Evolutionary conservation across 2,888 invertebrate species (phyloP).

Genomic region (Chrysopilus asiliformis): DNA sequence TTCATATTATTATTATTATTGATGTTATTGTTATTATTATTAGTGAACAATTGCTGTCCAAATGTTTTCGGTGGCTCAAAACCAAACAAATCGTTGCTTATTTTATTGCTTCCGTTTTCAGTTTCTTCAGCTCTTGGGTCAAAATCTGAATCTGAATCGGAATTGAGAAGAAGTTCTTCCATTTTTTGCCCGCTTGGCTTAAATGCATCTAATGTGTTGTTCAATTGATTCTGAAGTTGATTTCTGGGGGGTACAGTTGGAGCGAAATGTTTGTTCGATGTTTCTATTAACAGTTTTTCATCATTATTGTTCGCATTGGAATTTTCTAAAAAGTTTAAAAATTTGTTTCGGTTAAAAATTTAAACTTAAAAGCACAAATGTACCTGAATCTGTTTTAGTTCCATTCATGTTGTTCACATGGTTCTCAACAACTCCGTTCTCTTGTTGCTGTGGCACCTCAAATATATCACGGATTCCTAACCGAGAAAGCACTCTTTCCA

Average conservation of each 20-base stretch:
- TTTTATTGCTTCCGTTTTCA: conserved; percentile 27
- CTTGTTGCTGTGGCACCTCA: conserved; percentile 37
- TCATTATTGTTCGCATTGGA: conserved; percentile 19
- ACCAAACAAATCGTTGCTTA: conserved; percentile 34
- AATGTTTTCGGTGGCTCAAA: conserved; percentile 34
- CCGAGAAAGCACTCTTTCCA: conserved; percentile 39
- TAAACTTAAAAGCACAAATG: conserved; percentile 8
- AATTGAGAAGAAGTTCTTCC: conserved; percentile 60
- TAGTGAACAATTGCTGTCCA: conserved; percentile 38
- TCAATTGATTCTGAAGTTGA: conserved; percentile 40
- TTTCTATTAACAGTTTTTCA: conserved; percentile 33
- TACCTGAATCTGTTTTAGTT: conserved; percentile 33
- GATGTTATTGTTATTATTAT: conserved; percentile 29
- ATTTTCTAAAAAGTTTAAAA: conserved; percentile 14
- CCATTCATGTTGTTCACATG: conserved; percentile 15
- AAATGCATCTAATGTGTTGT: conserved; percentile 39
- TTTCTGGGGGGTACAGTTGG: conserved; percentile 34
- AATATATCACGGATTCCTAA: conserved; percentile 42
- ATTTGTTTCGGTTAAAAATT: no score
- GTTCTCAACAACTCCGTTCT: conserved; percentile 12
- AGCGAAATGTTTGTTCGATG: conserved; percentile 27
- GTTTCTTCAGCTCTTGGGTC: conserved; percentile 76
- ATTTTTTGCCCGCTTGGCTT: conserved; percentile 60
- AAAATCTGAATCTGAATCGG: conserved; percentile 74
- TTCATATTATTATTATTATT: conserved; percentile 23